These are phyloP conservation scores for Drosophila mauritiana DNA, from an alignment of 1,140 invertebrate genomes.

Conservation along the genomic window DNA sequence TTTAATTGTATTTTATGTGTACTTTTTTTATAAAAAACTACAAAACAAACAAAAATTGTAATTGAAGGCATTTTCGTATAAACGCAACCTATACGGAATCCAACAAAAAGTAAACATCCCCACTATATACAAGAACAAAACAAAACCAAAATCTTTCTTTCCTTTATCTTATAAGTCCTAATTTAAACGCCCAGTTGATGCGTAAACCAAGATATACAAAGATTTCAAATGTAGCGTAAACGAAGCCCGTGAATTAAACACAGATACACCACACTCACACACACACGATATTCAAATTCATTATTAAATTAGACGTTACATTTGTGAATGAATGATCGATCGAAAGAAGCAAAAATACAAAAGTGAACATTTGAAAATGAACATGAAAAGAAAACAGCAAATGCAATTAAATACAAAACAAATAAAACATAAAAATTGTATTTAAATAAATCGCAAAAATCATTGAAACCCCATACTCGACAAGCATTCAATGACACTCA, in stretches of 20 bases:
- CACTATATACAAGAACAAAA: conserved; percentile 69
- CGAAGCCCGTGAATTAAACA: conserved; percentile 52
- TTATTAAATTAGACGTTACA: conserved; percentile 83
- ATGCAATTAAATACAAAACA: conserved; percentile 83
- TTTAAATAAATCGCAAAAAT: conserved; percentile 47
- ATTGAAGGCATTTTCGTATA: conserved; percentile 54
- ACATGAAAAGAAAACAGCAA: conserved; percentile 57
- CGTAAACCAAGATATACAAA: conserved; percentile 32
- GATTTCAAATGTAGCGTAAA: conserved; percentile 37
- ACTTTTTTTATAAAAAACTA: conserved; percentile 84
- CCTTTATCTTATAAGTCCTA: conserved; percentile 75
- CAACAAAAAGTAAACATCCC: conserved; percentile 73
- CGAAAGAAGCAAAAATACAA: conserved; percentile 67
- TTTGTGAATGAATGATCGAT: conserved; percentile 68
- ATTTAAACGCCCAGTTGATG: conserved; percentile 57
- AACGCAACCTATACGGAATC: conserved; percentile 54
- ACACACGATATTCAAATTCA: conserved; percentile 65
- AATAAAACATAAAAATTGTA: conserved; percentile 60
- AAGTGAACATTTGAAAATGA: conserved; percentile 43
- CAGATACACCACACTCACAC: conserved; percentile 48
- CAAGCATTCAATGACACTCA: conserved; percentile 37
- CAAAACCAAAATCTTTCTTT: conserved; percentile 77
- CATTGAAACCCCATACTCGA: conserved; percentile 20
- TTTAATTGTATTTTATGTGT: conserved; percentile 84
- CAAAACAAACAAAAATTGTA: conserved; percentile 64